Conservation (phyloP, 2,888 invertebrate species). For the Cyrtodaria siliqua region DNA sequence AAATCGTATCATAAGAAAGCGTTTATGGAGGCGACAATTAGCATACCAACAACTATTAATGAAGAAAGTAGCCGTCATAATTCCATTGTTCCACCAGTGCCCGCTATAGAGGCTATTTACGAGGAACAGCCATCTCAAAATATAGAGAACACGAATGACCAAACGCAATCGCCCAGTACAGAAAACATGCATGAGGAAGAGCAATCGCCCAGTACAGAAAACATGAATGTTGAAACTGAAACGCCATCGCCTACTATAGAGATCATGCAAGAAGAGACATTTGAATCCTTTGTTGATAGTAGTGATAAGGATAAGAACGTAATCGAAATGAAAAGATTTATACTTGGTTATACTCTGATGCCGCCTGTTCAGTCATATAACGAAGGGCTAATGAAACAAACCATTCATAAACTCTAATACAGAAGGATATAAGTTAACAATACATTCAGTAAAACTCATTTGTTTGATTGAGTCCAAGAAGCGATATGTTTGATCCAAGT, state of each 20-base stretch:
- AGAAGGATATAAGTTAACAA: no score
- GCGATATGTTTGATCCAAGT: no score
- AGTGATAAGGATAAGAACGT: conserved; percentile 7
- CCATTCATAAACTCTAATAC: no score
- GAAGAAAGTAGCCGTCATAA: conserved; percentile 74
- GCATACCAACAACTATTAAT: conserved; percentile 76
- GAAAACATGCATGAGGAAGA: conserved; percentile 45
- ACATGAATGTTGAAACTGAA: no score
- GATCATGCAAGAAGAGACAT: conserved; percentile 37
- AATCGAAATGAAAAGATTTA: conserved; percentile 7
- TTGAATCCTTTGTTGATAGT: conserved; percentile 1
- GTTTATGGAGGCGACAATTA: conserved; percentile 70
- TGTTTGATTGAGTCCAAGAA: no score
- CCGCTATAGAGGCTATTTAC: conserved; percentile 50
- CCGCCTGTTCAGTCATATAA: no score
- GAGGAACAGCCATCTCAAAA: conserved; percentile 42
- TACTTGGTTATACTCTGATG: neutral
- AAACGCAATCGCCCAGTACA: conserved; percentile 43
- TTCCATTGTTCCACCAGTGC: conserved; percentile 54
- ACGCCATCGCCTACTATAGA: conserved; percentile 46
- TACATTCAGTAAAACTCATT: no score
- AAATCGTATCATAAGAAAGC: conserved; percentile 53
- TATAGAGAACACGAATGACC: no score
- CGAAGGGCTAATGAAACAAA: no score
- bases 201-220: no score